Evolutionary conservation across 2,888 invertebrate genomes (phyloP), one percentile per base, ranked within the genome.

Genomic region (Coenonympha arcania): DNA sequence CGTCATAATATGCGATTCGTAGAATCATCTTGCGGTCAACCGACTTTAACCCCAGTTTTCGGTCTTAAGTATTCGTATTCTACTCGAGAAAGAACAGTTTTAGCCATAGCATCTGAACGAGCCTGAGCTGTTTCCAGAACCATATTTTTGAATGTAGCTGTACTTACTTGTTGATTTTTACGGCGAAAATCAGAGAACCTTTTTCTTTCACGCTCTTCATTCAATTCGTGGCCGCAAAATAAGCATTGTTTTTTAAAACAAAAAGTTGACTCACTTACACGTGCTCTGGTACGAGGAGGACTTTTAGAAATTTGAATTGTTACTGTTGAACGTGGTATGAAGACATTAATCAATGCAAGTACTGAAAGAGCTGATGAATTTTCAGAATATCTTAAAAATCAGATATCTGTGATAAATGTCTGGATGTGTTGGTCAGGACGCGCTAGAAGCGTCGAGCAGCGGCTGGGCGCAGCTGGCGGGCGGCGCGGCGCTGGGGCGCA

Each of bases 401-500:
- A 58, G 46, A 57, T 52, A 56, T 62, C 62, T 53, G 63, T 66
- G 52, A 64, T n/a, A n/a, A n/a, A n/a, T 6, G 2, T 9, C 8
- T 34, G 13, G 9, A 5, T 4, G 11, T 24, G 15, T 15, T 4
- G 18, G 15, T 0, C 78, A 93, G 90, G 93, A 94, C 65, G 94
- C 93, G 56, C 75, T 95, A 53, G 93, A 94, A 13, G 92, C 91
- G 48, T 93, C 93, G 52, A 90, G 69, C 31, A 64, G 65, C 20
- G 48, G 50, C 11, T 54, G 58, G 54, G 62, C 65, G 18, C 30
- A 31, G 39, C 73, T 71, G 68, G 60, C 61, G 22, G 52, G 62
- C 9, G 93, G 94, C 41, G 91, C 92, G 26, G 93, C 92, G 50
- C 87, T 97, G 9, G 95, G 95, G 6, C 90, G 97, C 43, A 96